Base-by-base conservation (phyloP, 2,888 invertebrate genomes). In the Eudemis profundana region DNA sequence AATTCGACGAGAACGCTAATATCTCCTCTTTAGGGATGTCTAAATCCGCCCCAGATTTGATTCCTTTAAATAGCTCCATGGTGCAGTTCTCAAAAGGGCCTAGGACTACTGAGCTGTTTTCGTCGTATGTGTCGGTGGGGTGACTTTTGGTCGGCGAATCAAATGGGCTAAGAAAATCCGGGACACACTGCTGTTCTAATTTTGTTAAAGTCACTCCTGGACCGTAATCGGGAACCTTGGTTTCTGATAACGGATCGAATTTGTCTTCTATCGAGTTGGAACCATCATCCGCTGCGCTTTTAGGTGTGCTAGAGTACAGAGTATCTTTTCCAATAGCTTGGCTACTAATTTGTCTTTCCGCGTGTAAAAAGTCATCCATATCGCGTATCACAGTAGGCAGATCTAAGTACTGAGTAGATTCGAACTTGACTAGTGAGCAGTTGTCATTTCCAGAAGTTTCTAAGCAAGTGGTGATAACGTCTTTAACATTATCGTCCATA, bases 31-130 rank as follows among this genome's bases (percentile, higher is more conserved):
- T 89, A 0, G 89, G 89, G 21, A 90, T 69, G 40, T 92, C 79
- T 36, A 86, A 75, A 44, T 93, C 90, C 0, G 73, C 74, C n/a
- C 68, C 60, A 0, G 93, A 87, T 79, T 93, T 93, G 0, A 89
- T 74, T 0, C 89, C 91, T 73, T 90, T 93, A 74, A 89, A 93
- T 36, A 90, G 80, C 66, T 93, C 93, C 38, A 93, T 77, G 0
- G 92, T 86, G 72, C 91, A 93, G 72, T 93, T 93, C 70, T 94
- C 93, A 71, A 93, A 93, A 0, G 94, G 92, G 1, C 94, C 94
- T 40, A 94, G 72, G 10, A 94, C 93, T 4, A 94, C 93, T n/a
- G 92, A 92, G 64, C 92, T 90, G 74, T 92, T 89, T 75, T 90
- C 90, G 50, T 91, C 89, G 68, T 86, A 90, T 0, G 92, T 92